phyloP scores from a whole-genome alignment of 2,113 vertebrate species.

The Trogon surrucura region DNA sequence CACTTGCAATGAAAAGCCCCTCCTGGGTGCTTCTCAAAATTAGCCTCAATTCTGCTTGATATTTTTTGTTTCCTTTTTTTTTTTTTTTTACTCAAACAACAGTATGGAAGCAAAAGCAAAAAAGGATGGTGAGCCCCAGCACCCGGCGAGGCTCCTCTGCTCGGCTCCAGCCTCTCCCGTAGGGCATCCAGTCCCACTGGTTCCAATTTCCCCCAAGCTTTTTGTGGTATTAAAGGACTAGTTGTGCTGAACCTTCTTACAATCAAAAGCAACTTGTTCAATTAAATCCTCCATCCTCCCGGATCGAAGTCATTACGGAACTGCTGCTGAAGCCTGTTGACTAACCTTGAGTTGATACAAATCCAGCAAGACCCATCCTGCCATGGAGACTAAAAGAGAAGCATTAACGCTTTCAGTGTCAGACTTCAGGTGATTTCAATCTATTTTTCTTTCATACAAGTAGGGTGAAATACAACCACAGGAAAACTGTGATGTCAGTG shows the following conservation, averaged over 20 bases:
- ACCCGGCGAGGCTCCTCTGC: not conserved
- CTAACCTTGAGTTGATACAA: not conserved
- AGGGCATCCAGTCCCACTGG: accelerated
- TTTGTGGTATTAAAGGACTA: not conserved
- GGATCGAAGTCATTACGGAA: not conserved
- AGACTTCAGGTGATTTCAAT: not conserved
- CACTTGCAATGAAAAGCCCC: not conserved
- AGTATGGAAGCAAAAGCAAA: not conserved
- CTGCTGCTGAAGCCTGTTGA: not conserved
- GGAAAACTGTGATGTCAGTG: not conserved
- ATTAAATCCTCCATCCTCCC: not conserved
- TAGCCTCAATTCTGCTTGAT: not conserved
- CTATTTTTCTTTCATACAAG: not conserved
- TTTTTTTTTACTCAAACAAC: not conserved
- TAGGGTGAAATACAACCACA: not conserved
- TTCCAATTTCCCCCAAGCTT: not conserved
- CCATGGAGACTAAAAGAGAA: not conserved
- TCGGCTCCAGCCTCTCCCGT: not conserved
- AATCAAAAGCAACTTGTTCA: not conserved
- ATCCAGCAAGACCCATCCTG: not conserved
- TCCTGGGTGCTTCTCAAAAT: not conserved
- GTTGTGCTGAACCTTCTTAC: not conserved
- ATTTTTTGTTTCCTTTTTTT: not conserved
- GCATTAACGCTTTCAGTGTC: not conserved
- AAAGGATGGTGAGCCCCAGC: not conserved